Base-by-base conservation (phyloP, 2,888 invertebrate genomes). In the Stenodema calcarata region DNA sequence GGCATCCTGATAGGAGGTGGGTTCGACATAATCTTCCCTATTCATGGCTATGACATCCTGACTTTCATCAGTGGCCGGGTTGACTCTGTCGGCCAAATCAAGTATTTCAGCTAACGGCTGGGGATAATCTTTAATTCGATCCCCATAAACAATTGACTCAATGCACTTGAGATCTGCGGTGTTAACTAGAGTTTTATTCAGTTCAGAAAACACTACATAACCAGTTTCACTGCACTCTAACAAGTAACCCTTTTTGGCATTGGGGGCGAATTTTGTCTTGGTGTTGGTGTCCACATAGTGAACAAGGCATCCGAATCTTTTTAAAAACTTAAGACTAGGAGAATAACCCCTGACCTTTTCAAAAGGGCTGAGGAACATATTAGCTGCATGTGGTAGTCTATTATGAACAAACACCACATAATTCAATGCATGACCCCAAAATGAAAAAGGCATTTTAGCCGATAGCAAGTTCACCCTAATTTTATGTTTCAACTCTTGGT, bases 131-230 rank as follows among this genome's bases (percentile, higher is more conserved):
- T 82, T 82, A 35, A 82, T 54, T 30, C 42, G 6, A 35, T 82
- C 82, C 9, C 82, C 82, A 23, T 82, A 82, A 4, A 82, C 82
- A 28, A 82, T 62, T 2, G 82, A 69, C 18, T 82, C 82, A 35
- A 82, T 62, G 69, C 62, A 82, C 18, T 82, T 82, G 3, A 69
- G 27, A 50, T 80, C 80, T 27, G 50, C 47, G 2, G 80, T 47
- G n/a, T 80, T 80, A 4, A 50, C 42, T 47, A 41, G 7, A n/a
- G n/a, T n/a, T n/a, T n/a, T n/a, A n/a, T n/a, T n/a, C n/a, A n/a
- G n/a, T n/a, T n/a, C n/a, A n/a, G 50, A 80, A 23, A 80, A 80
- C 4, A 80, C 16, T 9, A 80, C 80, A 50, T 80, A 80, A 23
- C 50, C 80, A 11, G 80, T 80, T 80, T 50, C 80, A 27, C 18